Evolutionary conservation across 2,888 invertebrate genomes (phyloP), one percentile per base, ranked within the genome.

Genomic region (Ceriagrion tenellum): DNA sequence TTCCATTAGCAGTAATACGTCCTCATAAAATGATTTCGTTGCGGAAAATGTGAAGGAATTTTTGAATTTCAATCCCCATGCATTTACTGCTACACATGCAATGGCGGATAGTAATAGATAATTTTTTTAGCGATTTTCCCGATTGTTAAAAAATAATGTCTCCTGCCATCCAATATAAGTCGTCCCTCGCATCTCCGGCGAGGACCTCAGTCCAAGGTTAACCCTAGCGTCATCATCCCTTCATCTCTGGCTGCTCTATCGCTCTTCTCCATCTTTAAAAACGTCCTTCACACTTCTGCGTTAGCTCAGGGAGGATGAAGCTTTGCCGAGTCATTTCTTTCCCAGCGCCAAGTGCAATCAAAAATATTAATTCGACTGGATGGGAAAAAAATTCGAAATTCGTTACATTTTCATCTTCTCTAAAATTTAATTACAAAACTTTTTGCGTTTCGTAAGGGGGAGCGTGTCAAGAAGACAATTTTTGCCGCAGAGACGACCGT

Each of bases 391-490:
- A 59, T 40, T 89, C 4, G 3, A 89, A 89, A 89, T 13, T 55
- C 26, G 89, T 89, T 55, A 89, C 55, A 55, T 89, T 89, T 89
- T 55, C 89, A 89, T 89, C 89, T 55, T n/a, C 89, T 16, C 89
- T 55, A n/a, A 89, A 55, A 89, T 89, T 89, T 89, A 89, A 89
- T 89, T 89, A 89, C 55, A 55, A 89, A 89, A 89, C 89, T 89
- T 89, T 89, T 89, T 89, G 55, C 55, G 89, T 55, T 55, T 35
- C 81, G 81, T 81, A 81, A 55, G n/a, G 3, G 89, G 89, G 16
- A 55, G 18, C 55, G 55, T 26, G 47, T 47, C 89, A 47, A 26
- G 55, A 89, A 89, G 89, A 55, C 47, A 55, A 47, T 47, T 89
- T 88, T 89, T 26, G 47, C n/a, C 55, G n/a, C 89, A 55, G 89